phyloP scores from a whole-genome alignment of 2,113 vertebrate genomes.

The Zootoca vivipara region DNA sequence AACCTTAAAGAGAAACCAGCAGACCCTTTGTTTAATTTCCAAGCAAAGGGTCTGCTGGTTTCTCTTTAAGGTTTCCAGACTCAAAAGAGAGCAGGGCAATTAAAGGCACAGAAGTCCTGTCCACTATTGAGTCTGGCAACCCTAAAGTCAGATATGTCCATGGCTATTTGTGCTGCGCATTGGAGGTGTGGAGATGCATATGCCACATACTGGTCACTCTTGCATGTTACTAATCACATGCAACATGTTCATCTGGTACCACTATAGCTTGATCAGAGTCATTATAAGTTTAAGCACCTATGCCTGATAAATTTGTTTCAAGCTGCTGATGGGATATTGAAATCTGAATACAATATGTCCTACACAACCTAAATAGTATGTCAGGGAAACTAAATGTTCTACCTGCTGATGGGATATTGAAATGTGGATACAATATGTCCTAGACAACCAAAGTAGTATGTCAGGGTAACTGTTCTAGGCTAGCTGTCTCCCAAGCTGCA shows the following conservation, averaged over 20 bases:
- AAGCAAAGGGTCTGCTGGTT: no score
- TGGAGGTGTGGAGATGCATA: neutral
- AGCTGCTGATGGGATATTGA: neutral
- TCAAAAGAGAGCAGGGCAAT: no score
- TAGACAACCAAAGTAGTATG: neutral
- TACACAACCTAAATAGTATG: neutral
- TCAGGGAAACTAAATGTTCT: neutral
- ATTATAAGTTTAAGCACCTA: neutral
- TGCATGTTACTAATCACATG: neutral
- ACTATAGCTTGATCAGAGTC: neutral
- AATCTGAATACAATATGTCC: neutral
- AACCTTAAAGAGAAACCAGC: no score
- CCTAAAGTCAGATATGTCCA: neutral
- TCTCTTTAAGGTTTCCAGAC: no score
- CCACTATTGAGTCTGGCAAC: no score
- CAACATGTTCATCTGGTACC: neutral
- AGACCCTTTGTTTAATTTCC: no score
- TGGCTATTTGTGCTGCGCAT: neutral
- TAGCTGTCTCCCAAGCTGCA: neutral
- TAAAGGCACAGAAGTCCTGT: no score
- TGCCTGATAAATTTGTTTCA: neutral
- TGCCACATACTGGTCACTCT: neutral
- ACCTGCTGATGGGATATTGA: neutral
- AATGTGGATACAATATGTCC: neutral
- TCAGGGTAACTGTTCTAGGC: neutral